phyloP scores from a whole-genome alignment of 2,888 invertebrate genomes.

The Hydrotaea diabolus region DNA sequence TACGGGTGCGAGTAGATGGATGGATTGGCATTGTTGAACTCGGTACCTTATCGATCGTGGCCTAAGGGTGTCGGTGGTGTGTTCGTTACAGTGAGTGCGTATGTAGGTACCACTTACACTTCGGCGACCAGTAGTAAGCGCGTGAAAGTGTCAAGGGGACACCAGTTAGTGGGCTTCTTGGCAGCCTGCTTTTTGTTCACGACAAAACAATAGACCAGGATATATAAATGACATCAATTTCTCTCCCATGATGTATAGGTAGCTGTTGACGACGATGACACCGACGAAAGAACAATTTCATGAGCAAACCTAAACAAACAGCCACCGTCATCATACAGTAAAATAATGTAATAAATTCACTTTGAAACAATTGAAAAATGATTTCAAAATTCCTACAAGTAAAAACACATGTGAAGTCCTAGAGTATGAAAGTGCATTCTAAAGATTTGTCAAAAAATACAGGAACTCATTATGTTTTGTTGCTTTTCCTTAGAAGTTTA shows the following conservation, averaged over 20 bases:
- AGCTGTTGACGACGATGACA: neutral
- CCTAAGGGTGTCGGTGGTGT: neutral
- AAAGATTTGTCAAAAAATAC: too few species aligned
- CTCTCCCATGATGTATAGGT: neutral
- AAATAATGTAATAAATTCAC: neutral
- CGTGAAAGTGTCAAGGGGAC: neutral
- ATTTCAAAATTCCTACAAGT: too few species aligned
- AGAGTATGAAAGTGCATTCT: too few species aligned
- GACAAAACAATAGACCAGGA: constrained; percentile 1
- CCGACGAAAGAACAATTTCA: neutral
- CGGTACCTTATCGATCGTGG: neutral
- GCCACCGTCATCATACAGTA: neutral
- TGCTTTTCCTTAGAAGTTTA: too few species aligned
- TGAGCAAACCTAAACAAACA: neutral
- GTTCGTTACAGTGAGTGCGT: neutral
- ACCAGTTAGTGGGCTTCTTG: neutral
- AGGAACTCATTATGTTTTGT: too few species aligned
- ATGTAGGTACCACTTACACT: neutral
- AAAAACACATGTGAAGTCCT: too few species aligned
- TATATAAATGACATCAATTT: neutral
- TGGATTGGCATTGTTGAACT: neutral
- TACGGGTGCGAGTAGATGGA: constrained; percentile 6
- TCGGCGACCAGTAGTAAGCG: neutral
- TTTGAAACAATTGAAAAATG: neutral
- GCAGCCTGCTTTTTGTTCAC: neutral